Evolutionary conservation across 37 sponge, comb jelly and placozoan species (phyloP), one percentile per base, ranked within the genome.

Genomic region (Mnemiopsis leidyi): DNA sequence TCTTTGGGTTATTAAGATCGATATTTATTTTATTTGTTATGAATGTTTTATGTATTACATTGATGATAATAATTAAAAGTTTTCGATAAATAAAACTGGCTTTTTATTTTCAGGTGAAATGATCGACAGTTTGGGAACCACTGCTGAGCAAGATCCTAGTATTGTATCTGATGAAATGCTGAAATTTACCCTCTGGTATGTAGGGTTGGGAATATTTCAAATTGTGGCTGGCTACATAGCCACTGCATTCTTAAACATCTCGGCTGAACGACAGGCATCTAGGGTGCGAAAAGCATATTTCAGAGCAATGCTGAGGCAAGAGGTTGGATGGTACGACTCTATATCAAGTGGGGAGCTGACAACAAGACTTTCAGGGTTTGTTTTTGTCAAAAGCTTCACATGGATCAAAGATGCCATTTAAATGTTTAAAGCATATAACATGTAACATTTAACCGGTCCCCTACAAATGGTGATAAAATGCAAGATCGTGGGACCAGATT

Each of bases 291-390:
- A 40, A 36, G 94, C 94, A 0, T 96, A 96, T 94, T 98, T 96
- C 93, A 68, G 69, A n/a, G 88, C 95, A 38, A 93, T 97, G 5
- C 79, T 98, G 69, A 69, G 94, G 3, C 98, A 98, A 90, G 97
- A 97, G 77, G 95, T 96, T 31, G 96, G 95, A 18, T 98, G 98
- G 98, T 98, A 96, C 75, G 98, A 98, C 38, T 92, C 94, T 33
- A 94, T 92, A 71, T 93, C 94, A 0, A 69, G 94, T 0, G 94
- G 92, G 24, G 83, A 95, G 36, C 92, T 98, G 29, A 94, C 79
- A 92, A 97, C 96, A 33, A 92, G 97, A 23, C 92, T 98, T 33
- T 82, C 95, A 61, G 97, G 61, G 61, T 48, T 48, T n/a, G n/a
- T n/a, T n/a, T n/a, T n/a, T n/a, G n/a, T n/a, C n/a, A n/a, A n/a